A percentile compares a stretch with the other conserved stretches of the same genome.
phyloP scores from a whole-genome alignment of 2,113 vertebrate species.

The Fregata magnificens region DNA sequence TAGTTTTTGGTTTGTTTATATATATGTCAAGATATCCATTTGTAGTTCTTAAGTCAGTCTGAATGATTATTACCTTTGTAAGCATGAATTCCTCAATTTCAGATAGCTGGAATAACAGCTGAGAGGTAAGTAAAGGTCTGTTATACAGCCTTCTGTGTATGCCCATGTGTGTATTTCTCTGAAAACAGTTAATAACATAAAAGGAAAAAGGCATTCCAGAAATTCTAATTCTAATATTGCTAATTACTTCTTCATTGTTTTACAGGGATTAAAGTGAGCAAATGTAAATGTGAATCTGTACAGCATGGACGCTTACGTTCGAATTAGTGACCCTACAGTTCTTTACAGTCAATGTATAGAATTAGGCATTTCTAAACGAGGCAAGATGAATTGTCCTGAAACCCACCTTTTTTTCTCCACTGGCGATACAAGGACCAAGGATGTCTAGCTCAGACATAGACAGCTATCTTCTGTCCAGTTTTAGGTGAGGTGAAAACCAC shows the following conservation, averaged over 20 bases:
- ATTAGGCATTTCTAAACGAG: background rate
- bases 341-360: background rate
- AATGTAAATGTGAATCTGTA: background rate
- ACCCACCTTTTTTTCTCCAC: background rate
- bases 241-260: background rate
- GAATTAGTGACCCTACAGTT: background rate
- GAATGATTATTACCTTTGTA: background rate
- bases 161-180: background rate
- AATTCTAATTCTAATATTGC: background rate
- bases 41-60: background rate
- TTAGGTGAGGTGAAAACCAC: background rate
- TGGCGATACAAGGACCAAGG: background rate
- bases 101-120: background rate
- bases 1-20: background rate
- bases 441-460: background rate
- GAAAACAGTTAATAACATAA: background rate
- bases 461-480: background rate
- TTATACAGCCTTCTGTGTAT: background rate
- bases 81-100: background rate
- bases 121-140: background rate
- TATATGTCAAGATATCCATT: background rate
- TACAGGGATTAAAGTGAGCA: background rate
- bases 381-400: background rate
- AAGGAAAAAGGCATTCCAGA: background rate
- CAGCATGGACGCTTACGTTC: background rate